Evolutionary conservation across 1,140 invertebrate genomes (phyloP).

Genomic region (Pseudomyrmex pallidus): DNA sequence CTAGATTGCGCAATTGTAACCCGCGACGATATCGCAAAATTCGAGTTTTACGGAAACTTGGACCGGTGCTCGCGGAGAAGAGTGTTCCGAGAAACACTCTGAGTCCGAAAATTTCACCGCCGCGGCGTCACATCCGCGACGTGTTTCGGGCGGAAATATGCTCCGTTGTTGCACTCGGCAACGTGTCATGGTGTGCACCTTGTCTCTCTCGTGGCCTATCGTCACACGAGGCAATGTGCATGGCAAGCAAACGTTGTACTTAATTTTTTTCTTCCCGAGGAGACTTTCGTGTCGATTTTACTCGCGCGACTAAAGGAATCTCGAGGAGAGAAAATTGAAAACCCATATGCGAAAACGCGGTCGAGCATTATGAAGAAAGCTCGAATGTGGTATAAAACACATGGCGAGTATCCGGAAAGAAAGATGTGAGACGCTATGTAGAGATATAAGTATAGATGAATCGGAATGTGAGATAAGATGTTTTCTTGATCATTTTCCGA

Average conservation of each 20-base stretch:
- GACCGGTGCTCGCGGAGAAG: background rate
- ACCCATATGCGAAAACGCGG: too few relatives aligned
- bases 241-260: too few relatives aligned
- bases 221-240: background rate
- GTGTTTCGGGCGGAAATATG: conserved; percentile 74
- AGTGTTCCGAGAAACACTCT: background rate
- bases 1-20: conserved; percentile 82
- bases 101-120: conserved; percentile 26
- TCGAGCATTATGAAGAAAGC: too few relatives aligned
- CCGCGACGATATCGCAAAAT: conserved; percentile 7
- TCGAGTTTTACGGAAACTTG: conserved; percentile 30
- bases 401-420: background rate
- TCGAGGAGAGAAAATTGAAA: too few relatives aligned
- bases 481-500: background rate
- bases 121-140: conserved; percentile 38
- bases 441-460: background rate
- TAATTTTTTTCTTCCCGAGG: too few relatives aligned
- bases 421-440: conserved; percentile 1
- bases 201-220: conserved; percentile 3
- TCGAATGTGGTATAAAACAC: too few relatives aligned
- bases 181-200: conserved; percentile 73
- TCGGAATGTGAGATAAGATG: background rate
- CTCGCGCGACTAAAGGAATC: too few relatives aligned
- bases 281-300: too few relatives aligned
- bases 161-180: conserved; percentile 61